Evolutionary conservation across 2,113 vertebrate species (phyloP).

Genomic region (Tauraco erythrolophus): DNA sequence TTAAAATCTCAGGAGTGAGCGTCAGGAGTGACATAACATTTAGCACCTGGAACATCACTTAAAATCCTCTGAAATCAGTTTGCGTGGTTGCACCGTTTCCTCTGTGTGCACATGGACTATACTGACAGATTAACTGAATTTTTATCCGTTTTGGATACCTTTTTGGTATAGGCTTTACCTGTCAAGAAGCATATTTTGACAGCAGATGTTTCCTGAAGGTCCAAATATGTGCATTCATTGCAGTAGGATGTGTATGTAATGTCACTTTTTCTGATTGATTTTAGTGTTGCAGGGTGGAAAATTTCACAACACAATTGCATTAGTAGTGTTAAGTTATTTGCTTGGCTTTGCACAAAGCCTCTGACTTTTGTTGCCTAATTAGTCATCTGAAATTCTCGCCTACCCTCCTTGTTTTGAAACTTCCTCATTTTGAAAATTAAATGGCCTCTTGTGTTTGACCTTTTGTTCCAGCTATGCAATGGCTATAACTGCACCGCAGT

Average conservation of each 20-base stretch:
- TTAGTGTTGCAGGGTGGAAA: background rate
- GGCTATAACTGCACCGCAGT: background rate
- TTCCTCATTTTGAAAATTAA: background rate
- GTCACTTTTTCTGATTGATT: background rate
- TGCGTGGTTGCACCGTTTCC: background rate
- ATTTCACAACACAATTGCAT: background rate
- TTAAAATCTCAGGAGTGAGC: background rate
- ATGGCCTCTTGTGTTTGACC: background rate
- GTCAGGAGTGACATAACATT: background rate
- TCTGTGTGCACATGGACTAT: fast-evolving
- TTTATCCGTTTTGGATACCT: background rate
- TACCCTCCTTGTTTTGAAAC: background rate
- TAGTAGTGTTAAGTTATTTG: background rate
- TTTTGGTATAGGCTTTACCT: background rate
- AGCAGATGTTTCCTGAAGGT: background rate
- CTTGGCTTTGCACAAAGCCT: background rate
- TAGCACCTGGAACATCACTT: background rate
- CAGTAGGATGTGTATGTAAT: background rate
- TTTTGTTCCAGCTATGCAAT: background rate
- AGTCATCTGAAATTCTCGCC: background rate
- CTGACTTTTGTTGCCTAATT: slow-evolving; percentile 10
- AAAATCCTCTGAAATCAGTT: background rate
- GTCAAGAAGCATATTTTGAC: background rate
- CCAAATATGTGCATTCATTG: background rate
- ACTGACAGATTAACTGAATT: background rate